Base-by-base conservation (phyloP, 2,888 invertebrate species). In the Nesidiocoris tenuis region DNA sequence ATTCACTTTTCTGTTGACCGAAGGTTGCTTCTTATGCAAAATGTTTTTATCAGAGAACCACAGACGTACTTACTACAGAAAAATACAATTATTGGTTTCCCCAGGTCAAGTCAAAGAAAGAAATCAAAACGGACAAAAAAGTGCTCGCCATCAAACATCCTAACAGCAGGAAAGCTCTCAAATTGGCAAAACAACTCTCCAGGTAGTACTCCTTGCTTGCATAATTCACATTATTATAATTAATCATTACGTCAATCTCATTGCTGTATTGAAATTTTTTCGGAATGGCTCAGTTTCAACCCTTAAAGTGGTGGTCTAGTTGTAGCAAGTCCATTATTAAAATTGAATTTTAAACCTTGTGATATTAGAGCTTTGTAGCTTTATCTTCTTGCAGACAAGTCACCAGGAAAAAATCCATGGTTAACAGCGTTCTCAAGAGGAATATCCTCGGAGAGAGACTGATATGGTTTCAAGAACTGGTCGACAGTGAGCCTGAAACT, bases 131-230 rank as follows among this genome's bases (percentile, higher is more conserved):
- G 79, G 78, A 76, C 81, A 57, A 78, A 68, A 22, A 83, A 83
- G 77, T 80, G 79, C 64, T 83, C 82, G 76, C 84, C 82, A 78
- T 79, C 82, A 71, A 82, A 2, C 95, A 95, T 84, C 95, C 95
- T 0, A 93, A 94, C 83, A 94, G 94, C 81, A 87, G 95, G 79
- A 93, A 92, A 85, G 92, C 93, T 0, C 86, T 88, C 78, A 90
- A 90, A 7, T 83, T 94, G 19, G 87, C 88, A 1, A 91, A 90
- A 82, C 89, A 92, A 83, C 85, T 89, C 5, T 89, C 89, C 79
- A 91, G 87, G 87, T 76, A 71, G 72, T 74, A 56, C 17, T n/a
- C 39, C 9, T 61, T 12, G 74, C 56, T 22, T 12, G 24, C 19
- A 16, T 0, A n/a, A n/a, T n/a, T n/a, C n/a, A n/a, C n/a, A n/a